phyloP scores from a whole-genome alignment of 2,113 vertebrate genomes.

The Nerophis lumbriciformis region DNA sequence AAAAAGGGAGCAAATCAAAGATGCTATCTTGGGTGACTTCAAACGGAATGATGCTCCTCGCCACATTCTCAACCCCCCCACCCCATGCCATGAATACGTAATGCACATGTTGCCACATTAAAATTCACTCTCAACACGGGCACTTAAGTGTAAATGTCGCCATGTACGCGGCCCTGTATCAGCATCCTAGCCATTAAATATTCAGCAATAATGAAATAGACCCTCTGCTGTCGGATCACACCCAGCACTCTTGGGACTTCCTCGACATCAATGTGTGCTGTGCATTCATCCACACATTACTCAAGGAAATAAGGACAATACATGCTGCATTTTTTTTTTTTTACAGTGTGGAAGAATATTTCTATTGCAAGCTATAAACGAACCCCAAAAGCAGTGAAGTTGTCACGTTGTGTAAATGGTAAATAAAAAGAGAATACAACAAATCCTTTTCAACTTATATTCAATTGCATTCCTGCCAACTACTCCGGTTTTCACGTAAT shows the following conservation, averaged over 20 bases:
- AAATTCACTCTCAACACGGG: conserved; percentile 52
- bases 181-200: conserved; percentile 62
- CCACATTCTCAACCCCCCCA: conserved; percentile 21
- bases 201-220: conserved; percentile 64
- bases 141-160: conserved; percentile 53
- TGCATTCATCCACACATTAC: too few species aligned
- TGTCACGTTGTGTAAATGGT: too few species aligned
- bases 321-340: too few species aligned
- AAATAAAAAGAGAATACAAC: too few species aligned
- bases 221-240: conserved; percentile 22
- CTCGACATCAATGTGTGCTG: background rate
- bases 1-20: conserved; percentile 7
- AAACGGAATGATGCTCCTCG: conserved; percentile 31
- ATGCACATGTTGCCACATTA: conserved; percentile 57
- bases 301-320: too few species aligned
- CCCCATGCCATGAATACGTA: conserved; percentile 58
- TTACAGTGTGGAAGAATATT: too few species aligned
- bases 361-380: too few species aligned
- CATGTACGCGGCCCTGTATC: conserved; percentile 46
- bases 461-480: too few species aligned
- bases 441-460: too few species aligned
- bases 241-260: background rate
- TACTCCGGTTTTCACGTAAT: too few species aligned
- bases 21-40: conserved; percentile 4
- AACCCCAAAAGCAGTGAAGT: too few species aligned